Evolutionary conservation across 2,888 invertebrate species (phyloP), one percentile per base, ranked within the genome.

Genomic region (Lasioglossum pauxillum): DNA sequence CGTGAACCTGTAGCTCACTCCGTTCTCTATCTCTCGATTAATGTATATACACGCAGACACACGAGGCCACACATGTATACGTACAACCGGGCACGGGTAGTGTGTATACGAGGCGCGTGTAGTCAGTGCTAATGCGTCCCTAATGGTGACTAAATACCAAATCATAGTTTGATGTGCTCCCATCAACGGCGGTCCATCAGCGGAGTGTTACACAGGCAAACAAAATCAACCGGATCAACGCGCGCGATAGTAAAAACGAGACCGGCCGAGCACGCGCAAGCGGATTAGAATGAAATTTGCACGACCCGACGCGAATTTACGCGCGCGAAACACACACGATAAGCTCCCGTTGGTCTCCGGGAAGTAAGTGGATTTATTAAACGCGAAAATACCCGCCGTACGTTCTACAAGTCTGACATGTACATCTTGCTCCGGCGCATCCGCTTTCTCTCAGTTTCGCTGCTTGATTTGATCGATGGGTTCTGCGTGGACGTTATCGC

Each of bases 121-220:
- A 94, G 94, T 94, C 94, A 94, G 93, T 92, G 93, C 92, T 94
- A 93, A 94, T 94, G 94, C 93, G 93, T 92, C 94, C 92, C 94
- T 94, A 93, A 94, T 94, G 93, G 93, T 94, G 94, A 94, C 94
- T 94, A 94, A 94, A 94, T 93, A 94, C 93, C 93, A 93, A 94
- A 94, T 93, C 94, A 93, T 92, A 93, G 93, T 93, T 94, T 93
- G 93, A 94, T 94, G 94, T 91, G 92, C 90, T 92, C 89, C 93
- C 92, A 92, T 93, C 92, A 91, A 90, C 91, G 90, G 84, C 86
- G 88, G 88, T 80, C 89, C 90, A 91, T 91, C 92, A 90, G 86
- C 90, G 88, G 90, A 91, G 91, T 92, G 91, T 92, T 92, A 90
- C 91, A 88, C 90, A 86, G 89, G 84, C 91, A 91, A 92, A 92